Conservation (phyloP, 2,797 vertebrate genomes). For the Acanthurus tractus region DNA sequence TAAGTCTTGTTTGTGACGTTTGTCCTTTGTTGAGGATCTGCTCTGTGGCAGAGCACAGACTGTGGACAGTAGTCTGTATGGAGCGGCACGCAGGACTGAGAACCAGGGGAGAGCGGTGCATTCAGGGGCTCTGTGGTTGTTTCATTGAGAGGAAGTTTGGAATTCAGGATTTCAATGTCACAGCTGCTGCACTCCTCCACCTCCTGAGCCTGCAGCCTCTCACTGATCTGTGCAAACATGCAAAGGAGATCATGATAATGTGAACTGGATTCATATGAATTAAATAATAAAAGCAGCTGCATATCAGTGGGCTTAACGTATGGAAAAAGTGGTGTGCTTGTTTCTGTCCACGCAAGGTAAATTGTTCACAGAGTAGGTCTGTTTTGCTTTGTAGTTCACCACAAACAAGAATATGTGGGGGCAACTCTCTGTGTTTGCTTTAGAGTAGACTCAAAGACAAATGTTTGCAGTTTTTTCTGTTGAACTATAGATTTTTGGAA, state of each 20-base stretch:
- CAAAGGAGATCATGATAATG: neutral
- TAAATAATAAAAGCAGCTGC: neutral
- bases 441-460: too few species aligned
- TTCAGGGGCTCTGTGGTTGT: neutral
- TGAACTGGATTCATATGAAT: neutral
- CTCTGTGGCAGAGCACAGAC: neutral
- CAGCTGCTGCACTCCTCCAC: slow-evolving; percentile 74
- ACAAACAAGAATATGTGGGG: neutral
- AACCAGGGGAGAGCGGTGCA: neutral
- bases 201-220: slow-evolving; percentile 51
- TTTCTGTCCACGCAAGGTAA: neutral
- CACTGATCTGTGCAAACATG: slow-evolving; percentile 49
- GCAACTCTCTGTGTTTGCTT: neutral
- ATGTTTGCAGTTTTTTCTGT: too few species aligned
- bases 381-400: too few species aligned
- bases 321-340: neutral
- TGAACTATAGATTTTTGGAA: too few species aligned
- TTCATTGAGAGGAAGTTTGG: slow-evolving; percentile 14
- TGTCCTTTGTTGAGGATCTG: neutral
- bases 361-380: neutral
- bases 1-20: slow-evolving; percentile 39
- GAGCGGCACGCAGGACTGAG: neutral
- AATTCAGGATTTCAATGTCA: slow-evolving; percentile 66
- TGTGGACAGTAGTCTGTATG: slow-evolving; percentile 49
- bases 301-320: neutral